phyloP scores from a whole-genome alignment of 2,797 vertebrate species.

The Knipowitschia caucasica region DNA sequence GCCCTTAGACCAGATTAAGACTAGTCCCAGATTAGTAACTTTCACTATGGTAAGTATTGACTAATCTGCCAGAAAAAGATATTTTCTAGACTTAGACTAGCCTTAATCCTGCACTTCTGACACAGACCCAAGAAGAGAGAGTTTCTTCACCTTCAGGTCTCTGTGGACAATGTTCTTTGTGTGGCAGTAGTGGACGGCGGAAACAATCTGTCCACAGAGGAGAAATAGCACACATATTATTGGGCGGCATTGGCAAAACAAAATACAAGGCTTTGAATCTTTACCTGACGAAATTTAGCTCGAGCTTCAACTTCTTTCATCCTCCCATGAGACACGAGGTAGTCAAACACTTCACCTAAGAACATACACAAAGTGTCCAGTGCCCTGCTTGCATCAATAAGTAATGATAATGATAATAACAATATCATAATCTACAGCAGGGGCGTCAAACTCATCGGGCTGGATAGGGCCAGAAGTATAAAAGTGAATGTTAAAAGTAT shows the following conservation, averaged over 20 bases:
- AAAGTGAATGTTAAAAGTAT: too few species aligned
- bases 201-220: constrained; percentile 81
- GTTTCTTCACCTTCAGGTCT: constrained; percentile 83
- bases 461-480: too few species aligned
- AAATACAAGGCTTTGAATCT: constrained; percentile 10
- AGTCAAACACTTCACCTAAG: constrained; percentile 90
- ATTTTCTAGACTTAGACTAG: constrained; percentile 28
- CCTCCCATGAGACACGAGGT: constrained; percentile 92
- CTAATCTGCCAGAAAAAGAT: constrained; percentile 40
- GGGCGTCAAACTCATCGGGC: too few species aligned
- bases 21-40: constrained; percentile 47
- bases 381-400: too few species aligned
- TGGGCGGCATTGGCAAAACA: not conserved
- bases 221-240: not conserved
- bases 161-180: constrained; percentile 89
- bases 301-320: constrained; percentile 96
- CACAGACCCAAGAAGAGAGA: constrained; percentile 8
- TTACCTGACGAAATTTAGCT: constrained; percentile 95
- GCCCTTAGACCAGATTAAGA: constrained; percentile 49
- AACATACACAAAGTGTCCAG: not conserved
- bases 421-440: too few species aligned
- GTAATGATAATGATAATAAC: too few species aligned
- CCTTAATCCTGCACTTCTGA: constrained; percentile 38
- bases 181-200: constrained; percentile 89
- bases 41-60: constrained; percentile 20